These are phyloP conservation scores for Slavum lentiscoides DNA, from an alignment of 2,888 invertebrate genomes.

Conservation along the genomic window DNA sequence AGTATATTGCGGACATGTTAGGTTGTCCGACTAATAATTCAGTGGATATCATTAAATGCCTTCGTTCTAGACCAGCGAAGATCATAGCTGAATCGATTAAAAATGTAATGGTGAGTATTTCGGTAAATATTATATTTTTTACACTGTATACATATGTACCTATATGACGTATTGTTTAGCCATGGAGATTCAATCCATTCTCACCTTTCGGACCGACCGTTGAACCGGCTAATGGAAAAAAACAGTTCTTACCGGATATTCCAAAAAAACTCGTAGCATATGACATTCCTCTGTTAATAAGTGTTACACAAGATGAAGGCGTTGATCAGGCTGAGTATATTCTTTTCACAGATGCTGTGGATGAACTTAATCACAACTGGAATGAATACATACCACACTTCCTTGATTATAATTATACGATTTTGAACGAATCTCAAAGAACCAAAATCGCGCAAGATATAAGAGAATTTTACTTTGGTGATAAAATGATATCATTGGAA, in stretches of 20 bases:
- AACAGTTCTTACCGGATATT: conserved; percentile 70
- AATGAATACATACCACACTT: conserved; percentile 56
- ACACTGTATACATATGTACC: neutral
- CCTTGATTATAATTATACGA: conserved; percentile 57
- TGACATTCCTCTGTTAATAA: conserved; percentile 73
- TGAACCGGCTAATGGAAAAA: conserved; percentile 64
- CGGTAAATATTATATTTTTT: neutral
- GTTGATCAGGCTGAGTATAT: conserved; percentile 65
- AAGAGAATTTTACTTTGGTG: conserved; percentile 56
- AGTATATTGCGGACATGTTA: conserved; percentile 65
- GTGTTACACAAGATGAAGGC: conserved; percentile 72
- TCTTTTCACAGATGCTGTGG: conserved; percentile 34
- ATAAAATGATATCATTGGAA: conserved; percentile 50
- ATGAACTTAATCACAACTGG: conserved; percentile 57
- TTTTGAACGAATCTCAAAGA: conserved; percentile 49
- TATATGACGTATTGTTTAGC: conserved; percentile 58
- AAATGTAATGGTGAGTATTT: conserved; percentile 37
- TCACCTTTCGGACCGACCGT: conserved; percentile 74
- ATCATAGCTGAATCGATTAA: conserved; percentile 19
- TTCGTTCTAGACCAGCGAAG: conserved; percentile 67
- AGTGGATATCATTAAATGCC: conserved; percentile 68
- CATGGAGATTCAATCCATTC: conserved; percentile 70
- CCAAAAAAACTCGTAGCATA: conserved; percentile 68
- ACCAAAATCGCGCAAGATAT: conserved; percentile 55
- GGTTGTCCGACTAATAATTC: conserved; percentile 67